Evolutionary conservation across 2,888 invertebrate species (phyloP), one percentile per base, ranked within the genome.

Genomic region (Campoplex capitator): DNA sequence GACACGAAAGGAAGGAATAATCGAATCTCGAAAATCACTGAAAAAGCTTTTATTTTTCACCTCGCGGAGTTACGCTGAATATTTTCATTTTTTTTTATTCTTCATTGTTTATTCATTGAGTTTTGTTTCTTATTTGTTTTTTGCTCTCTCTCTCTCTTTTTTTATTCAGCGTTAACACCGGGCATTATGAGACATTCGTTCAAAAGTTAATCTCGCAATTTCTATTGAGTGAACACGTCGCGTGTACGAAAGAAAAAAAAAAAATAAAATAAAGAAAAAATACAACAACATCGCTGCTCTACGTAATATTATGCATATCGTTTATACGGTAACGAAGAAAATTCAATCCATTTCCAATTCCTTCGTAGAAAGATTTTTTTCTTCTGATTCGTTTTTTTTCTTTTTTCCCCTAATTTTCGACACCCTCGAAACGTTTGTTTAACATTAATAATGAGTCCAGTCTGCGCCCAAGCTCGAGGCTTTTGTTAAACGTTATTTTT

Each of bases 361-460:
- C 32, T 32, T 62, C 32, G 32, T 32, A 32, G 62, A 62, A 3
- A 32, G 6, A 32, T 16, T 67, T 77, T 45, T 68, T 23, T 32
- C 65, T 38, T 16, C 32, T 28, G n/a, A 80, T 28, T 71, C n/a
- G 42, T 42, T n/a, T 23, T n/a, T 23, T 18, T 74, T 70, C 42
- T 35, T 65, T 54, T 23, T 71, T 79, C 45, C 23, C 28, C 75
- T 38, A 16, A 45, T 42, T 68, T 45, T 68, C 18, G 32, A 54
- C 56, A n/a, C 80, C 45, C 38, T 56, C 32, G 28, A 79, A 83
- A 68, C 70, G 73, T 71, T 83, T 67, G 71, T 79, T 80, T 58
- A 75, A 79, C 51, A 76, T 85, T 71, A 77, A 86, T 74, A 84
- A 74, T 81, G 79, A 81, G 81, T 81, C 84, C 84, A 84, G 84